Base-by-base conservation (phyloP, 2,888 invertebrate genomes). In the Conchocele bisecta region DNA sequence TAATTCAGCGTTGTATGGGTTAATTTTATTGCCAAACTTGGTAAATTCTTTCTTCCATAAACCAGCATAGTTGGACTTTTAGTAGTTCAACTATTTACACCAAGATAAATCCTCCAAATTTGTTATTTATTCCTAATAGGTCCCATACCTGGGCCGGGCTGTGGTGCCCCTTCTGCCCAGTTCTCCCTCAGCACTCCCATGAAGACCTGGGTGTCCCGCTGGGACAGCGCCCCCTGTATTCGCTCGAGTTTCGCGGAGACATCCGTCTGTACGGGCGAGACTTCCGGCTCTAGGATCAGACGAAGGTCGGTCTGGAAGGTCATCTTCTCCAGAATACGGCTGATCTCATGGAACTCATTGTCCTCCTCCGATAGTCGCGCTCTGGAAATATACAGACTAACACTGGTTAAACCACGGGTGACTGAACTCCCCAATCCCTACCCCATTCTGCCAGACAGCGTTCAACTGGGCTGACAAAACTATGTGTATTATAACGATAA, bases 261-360 rank as follows among this genome's bases (percentile, higher is more conserved):
- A 65, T 95, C 94, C 86, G 92, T 92, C 1, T 93, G 92, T 42
- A 93, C 78, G 50, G 90, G 90, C 13, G 87, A 79, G 31, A 86
- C 84, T 54, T 86, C 92, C 81, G 91, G 91, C 17, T 93, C 93
- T 7, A 94, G 92, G 67, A 93, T 93, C 50, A 95, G 92, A 87
- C 96, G 95, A 54, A 95, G 91, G 86, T 96, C 96, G 74, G 95
- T 93, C 61, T 95, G 94, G 39, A 95, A 90, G 53, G 93, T 94
- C 26, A 95, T 92, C 0, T 95, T 95, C 82, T 96, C 96, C 11
- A 96, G 91, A 39, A 96, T 94, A 1, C 95, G 94, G 90, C 96
- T 96, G 94, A 93, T 83, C 76, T 95, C 94, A 91, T 95, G 95
- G 71, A 95, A 90, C 26, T 94, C 93, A 0, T 95, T 94, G 29